phyloP scores from a whole-genome alignment of 2,113 vertebrate genomes.

The Asarcornis scutulata region DNA sequence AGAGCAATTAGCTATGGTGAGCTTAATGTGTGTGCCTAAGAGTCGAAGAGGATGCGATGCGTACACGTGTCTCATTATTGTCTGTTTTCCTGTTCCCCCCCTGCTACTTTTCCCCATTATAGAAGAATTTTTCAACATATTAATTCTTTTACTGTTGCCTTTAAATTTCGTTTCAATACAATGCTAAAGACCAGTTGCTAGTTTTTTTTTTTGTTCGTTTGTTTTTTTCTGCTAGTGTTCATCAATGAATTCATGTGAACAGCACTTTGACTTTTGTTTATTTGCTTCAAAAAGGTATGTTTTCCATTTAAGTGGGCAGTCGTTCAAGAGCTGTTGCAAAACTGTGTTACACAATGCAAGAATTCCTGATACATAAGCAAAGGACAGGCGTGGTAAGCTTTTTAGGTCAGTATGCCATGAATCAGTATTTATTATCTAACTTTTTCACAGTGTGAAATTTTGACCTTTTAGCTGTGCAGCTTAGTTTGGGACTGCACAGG shows the following conservation, averaged over 20 bases:
- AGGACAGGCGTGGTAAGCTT: constrained; percentile 27
- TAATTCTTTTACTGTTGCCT: neutral
- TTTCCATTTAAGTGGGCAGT: constrained; percentile 56
- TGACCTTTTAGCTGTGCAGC: neutral
- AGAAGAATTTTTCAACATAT: neutral
- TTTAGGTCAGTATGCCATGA: constrained; percentile 73
- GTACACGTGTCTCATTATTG: neutral
- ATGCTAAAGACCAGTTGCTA: neutral
- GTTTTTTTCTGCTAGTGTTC: neutral
- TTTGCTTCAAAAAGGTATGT: constrained; percentile 32
- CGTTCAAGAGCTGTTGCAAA: constrained; percentile 60
- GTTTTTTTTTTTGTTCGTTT: too few species aligned
- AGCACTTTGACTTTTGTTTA: neutral
- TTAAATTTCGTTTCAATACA: rapidly evolving
- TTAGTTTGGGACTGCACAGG: neutral
- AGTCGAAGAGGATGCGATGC: neutral
- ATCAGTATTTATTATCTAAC: constrained; percentile 62
- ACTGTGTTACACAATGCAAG: constrained; percentile 60
- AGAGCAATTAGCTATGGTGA: neutral
- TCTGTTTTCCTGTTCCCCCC: too few species aligned
- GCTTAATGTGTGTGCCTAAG: rapidly evolving
- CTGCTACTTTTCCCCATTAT: rapidly evolving
- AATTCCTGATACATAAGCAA: constrained; percentile 62
- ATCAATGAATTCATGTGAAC: neutral
- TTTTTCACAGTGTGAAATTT: neutral